Evolutionary conservation across 2,888 invertebrate species (phyloP), one percentile per base, ranked within the genome.

Genomic region (Eupithecia abbreviata): DNA sequence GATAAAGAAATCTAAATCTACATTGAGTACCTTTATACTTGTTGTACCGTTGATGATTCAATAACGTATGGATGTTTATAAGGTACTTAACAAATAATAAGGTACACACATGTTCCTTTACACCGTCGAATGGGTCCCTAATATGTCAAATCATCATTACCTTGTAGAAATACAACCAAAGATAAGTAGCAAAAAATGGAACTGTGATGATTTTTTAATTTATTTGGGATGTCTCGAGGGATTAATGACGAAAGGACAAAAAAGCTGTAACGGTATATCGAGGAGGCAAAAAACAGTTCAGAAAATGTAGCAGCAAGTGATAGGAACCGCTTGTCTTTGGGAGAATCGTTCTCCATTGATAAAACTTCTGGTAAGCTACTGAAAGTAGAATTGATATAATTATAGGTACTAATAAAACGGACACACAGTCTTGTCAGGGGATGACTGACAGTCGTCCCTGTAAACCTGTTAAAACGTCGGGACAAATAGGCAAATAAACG

Each of bases 161-260:
- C 65, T 71, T 67, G 81, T 83, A 83, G 80, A 83, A 84, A 86
- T 71, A 42, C 51, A 69, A 58, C 71, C 42, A 51, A 70, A 75
- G 67, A 79, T 77, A 79, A 78, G 81, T 75, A 79, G 85, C 77
- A 86, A 88, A 88, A 89, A 87, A 82, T 73, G 76, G 84, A 81
- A 84, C 83, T 88, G 73, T 85, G 90, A 92, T 90, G 90, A 82
- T 85, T 90, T 92, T 93, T 93, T 93, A 91, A 92, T 92, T 91
- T 90, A 90, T 92, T 90, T 90, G 86, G 89, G 88, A 89, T 85
- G 81, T 83, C 85, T 82, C 84, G 74, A 81, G 84, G 82, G 83
- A 83, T 86, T 88, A 88, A 89, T 87, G 87, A 87, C 80, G 85
- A 84, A 82, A 86, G 83, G 83, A 83, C 80, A 82, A 87, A 86